Conservation (phyloP, 2,113 vertebrate genomes). For the Delphinus delphis region DNA sequence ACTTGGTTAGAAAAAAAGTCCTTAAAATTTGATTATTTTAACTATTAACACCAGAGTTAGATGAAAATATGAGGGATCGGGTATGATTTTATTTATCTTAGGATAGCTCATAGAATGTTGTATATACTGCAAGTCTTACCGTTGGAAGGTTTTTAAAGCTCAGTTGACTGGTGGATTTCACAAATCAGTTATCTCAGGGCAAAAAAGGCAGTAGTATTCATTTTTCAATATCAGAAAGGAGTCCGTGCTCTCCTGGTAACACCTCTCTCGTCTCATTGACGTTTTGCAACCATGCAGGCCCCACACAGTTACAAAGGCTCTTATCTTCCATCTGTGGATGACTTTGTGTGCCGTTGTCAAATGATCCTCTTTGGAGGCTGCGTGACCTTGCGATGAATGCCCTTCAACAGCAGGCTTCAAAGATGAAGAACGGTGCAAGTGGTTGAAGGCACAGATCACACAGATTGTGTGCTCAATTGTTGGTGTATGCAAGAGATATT, state of each 20-base stretch:
- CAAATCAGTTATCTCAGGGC: background rate
- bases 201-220: background rate
- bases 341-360: background rate
- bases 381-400: background rate
- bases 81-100: background rate
- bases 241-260: background rate
- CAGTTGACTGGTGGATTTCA: background rate
- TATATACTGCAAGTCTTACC: background rate
- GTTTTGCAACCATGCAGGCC: background rate
- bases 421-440: background rate
- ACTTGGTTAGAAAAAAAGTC: background rate
- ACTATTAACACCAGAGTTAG: background rate
- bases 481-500: constrained; percentile 8
- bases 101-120: background rate
- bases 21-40: background rate
- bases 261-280: background rate
- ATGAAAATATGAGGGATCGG: background rate
- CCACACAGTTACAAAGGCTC: background rate
- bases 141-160: background rate
- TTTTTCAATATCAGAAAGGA: constrained; percentile 24
- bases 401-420: constrained; percentile 46
- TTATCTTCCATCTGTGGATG: constrained; percentile 29
- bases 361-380: background rate
- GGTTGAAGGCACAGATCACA: constrained; percentile 1
- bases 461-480: background rate